Conservation (phyloP, 1,140 invertebrate species). For the Camponotus floridanus region DNA sequence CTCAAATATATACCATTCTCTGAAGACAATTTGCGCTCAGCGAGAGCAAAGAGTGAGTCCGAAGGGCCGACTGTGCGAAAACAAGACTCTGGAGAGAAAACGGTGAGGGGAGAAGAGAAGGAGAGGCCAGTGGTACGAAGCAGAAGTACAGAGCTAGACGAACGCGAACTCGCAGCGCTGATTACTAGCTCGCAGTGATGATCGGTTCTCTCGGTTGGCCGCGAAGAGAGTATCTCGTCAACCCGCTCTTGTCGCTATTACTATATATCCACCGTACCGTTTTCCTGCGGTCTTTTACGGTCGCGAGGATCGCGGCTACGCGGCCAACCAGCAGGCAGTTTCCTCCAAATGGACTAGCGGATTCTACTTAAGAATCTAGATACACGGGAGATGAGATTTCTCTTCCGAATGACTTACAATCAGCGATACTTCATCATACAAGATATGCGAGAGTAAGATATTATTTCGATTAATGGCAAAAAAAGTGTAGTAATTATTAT, state of each 20-base stretch:
- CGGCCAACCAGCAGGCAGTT: constrained; percentile 12
- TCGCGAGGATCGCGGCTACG: constrained; percentile 62
- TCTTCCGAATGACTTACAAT: not conserved
- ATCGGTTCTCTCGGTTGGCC: constrained; percentile 73
- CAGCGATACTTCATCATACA: not conserved
- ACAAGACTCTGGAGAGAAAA: constrained; percentile 38
- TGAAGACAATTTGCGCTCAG: constrained; percentile 80
- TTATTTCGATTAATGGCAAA: constrained; percentile 1
- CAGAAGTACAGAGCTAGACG: constrained; percentile 6
- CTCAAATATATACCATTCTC: constrained; percentile 73
- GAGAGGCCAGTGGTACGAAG: constrained; percentile 16
- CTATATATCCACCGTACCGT: constrained; percentile 18
- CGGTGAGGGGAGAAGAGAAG: not conserved
- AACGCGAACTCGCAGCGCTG: constrained; percentile 68
- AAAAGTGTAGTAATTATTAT: not conserved
- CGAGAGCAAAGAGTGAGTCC: constrained; percentile 63
- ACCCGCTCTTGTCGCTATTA: constrained; percentile 65
- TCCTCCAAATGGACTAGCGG: constrained; percentile 25
- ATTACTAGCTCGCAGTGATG: constrained; percentile 78
- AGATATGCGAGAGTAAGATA: not conserved
- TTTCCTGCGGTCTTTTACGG: constrained; percentile 67
- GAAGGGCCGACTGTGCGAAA: constrained; percentile 49
- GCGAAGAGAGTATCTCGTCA: constrained; percentile 66
- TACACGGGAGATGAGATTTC: constrained; percentile 4
- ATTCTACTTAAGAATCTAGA: constrained; percentile 18